These are phyloP conservation scores for Frankliniella intonsa DNA, from an alignment of 2,888 invertebrate genomes.

Conservation along the genomic window DNA sequence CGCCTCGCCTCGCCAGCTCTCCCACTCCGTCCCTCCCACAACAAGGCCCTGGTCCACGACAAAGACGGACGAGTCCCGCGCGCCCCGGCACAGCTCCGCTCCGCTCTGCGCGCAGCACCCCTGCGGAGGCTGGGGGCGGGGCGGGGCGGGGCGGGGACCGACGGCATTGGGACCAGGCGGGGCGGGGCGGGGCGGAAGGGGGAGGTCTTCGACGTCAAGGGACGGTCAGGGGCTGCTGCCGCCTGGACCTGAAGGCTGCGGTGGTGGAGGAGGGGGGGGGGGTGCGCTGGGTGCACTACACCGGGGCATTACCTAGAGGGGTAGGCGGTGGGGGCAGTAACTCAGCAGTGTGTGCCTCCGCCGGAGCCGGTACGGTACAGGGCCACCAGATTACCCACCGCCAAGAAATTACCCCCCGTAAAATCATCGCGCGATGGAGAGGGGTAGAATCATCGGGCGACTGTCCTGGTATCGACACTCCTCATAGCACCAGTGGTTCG, in stretches of 20 bases:
- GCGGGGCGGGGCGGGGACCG: not conserved
- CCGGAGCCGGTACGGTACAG: too few species aligned
- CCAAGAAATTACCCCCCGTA: too few species aligned
- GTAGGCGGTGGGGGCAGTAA: not conserved
- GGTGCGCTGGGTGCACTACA: not conserved
- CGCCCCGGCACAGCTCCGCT: not conserved
- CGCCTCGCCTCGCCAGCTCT: too few species aligned
- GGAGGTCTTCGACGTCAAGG: not conserved
- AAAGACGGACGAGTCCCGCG: not conserved
- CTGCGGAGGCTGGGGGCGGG: not conserved
- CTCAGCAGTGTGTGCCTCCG: not conserved
- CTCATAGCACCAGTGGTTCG: too few species aligned
- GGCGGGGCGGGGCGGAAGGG: conserved; percentile 41
- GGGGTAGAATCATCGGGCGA: too few species aligned
- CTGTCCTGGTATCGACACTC: too few species aligned
- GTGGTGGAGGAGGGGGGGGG: not conserved
- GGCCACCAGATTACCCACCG: too few species aligned
- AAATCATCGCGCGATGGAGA: too few species aligned
- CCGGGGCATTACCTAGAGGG: not conserved
- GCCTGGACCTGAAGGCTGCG: not conserved
- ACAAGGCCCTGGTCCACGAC: not conserved
- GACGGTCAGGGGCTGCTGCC: not conserved
- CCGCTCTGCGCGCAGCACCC: not conserved
- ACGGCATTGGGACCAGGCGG: conserved; percentile 40
- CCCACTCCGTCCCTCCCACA: too few species aligned